phyloP scores from a whole-genome alignment of 2,113 vertebrate genomes.

The Gopherus flavomarginatus region DNA sequence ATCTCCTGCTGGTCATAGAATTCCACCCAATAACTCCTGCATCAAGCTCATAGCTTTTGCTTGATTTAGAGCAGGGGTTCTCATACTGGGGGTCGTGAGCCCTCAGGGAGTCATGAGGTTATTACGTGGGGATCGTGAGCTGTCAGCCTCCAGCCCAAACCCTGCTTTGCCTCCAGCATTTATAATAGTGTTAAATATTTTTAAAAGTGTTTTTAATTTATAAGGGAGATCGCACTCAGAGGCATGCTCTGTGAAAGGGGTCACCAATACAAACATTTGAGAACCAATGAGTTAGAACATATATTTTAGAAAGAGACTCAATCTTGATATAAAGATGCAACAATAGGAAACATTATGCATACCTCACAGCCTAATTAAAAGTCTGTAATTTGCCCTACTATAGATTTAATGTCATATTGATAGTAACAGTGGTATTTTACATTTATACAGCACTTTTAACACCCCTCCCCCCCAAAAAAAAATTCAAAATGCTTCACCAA shows the following conservation, averaged over 20 bases:
- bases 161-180: too few relatives aligned
- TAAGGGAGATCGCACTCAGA: too few relatives aligned
- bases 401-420: background rate
- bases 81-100: too few relatives aligned
- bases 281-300: background rate
- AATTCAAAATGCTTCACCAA: slow-evolving; percentile 29
- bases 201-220: too few relatives aligned
- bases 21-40: background rate
- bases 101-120: too few relatives aligned
- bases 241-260: too few relatives aligned
- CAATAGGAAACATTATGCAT: background rate
- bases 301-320: background rate
- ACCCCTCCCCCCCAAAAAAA: background rate
- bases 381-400: background rate
- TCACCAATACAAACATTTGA: too few relatives aligned
- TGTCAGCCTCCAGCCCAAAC: too few relatives aligned
- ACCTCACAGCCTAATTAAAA: background rate
- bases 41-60: background rate
- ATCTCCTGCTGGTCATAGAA: background rate
- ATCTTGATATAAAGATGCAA: background rate
- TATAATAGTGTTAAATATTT: too few relatives aligned
- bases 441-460: slow-evolving; percentile 4
- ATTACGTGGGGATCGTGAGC: too few relatives aligned
- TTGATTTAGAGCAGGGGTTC: background rate
- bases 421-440: background rate